These are phyloP conservation scores for Mechanitis messenoides DNA, from an alignment of 2,888 invertebrate genomes.

Conservation along the genomic window DNA sequence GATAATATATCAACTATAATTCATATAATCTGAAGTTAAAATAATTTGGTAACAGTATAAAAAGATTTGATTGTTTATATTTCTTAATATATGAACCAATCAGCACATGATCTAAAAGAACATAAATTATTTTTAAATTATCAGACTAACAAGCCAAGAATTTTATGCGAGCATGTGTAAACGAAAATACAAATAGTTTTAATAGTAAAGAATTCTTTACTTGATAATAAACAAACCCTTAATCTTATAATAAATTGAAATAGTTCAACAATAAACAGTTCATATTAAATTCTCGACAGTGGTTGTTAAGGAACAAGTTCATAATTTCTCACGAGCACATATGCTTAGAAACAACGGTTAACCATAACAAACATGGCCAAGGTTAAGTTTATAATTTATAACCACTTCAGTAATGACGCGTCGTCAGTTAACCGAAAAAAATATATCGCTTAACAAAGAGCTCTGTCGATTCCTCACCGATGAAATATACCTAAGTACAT, in stretches of 20 bases:
- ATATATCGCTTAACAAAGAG: constrained; percentile 54
- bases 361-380: constrained; percentile 68
- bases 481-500: neutral
- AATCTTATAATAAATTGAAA: neutral
- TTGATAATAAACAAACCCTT: neutral
- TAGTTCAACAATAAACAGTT: neutral
- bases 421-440: constrained; percentile 48
- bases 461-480: constrained; percentile 31
- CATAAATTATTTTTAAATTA: too few species aligned
- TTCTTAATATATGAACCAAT: too few species aligned
- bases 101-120: too few species aligned
- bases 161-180: neutral
- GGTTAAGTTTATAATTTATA: constrained; percentile 73
- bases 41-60: too few species aligned
- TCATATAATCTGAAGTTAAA: too few species aligned
- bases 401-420: constrained; percentile 65
- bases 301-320: constrained; percentile 19
- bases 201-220: neutral
- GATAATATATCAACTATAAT: neutral
- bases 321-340: constrained; percentile 66
- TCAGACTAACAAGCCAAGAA: neutral
- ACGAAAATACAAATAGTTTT: neutral
- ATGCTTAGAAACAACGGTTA: constrained; percentile 53
- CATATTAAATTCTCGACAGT: constrained; percentile 8
- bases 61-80: too few species aligned